Base-by-base conservation (phyloP, 2,888 invertebrate genomes). In the Cynaeus angustus region DNA sequence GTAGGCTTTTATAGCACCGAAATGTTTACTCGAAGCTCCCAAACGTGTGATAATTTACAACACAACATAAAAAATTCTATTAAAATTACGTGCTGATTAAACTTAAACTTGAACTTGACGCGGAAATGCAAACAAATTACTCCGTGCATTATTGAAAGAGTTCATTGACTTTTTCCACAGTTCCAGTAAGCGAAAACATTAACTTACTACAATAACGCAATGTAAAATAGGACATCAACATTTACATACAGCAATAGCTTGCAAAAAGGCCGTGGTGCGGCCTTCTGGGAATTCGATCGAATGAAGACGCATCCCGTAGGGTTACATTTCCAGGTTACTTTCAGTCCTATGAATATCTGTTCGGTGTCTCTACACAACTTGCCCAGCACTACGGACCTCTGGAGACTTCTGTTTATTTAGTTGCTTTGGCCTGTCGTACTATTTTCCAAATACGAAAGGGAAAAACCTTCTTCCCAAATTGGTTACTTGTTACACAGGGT, bases 331-430 rank as follows among this genome's bases (percentile, higher is more conserved):
- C 72, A 76, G 73, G 77, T 77, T 78, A 76, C 76, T 75, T 77
- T 73, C 76, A 75, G 76, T 72, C 71, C 78, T 76, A 77, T 79
- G 79, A 79, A 79, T 79, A 78, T 77, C 79, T 75, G 75, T 66
- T 68, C 72, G 68, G 74, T 74, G 74, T 68, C 72, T 73, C 68
- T 70, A 59, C 74, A 74, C 72, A 66, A 74, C 72, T 77, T 72
- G 71, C 72, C 72, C 64, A 65, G 70, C 72, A 70, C 71, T 70
- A 46, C 53, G 61, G 72, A 72, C 73, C 77, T 77, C 79, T 61
- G 69, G 77, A 77, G 79, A 75, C 68, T 77, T 73, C 73, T 75
- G 75, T 74, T 77, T 77, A 78, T 76, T 76, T 76, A 73, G 73
- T 71, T 69, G 67, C 74, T 68, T 62, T 65, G 70, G 69, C 72